Evolutionary conservation across 1,140 invertebrate genomes (phyloP).

Genomic region (Sweltsa coloradensis): DNA sequence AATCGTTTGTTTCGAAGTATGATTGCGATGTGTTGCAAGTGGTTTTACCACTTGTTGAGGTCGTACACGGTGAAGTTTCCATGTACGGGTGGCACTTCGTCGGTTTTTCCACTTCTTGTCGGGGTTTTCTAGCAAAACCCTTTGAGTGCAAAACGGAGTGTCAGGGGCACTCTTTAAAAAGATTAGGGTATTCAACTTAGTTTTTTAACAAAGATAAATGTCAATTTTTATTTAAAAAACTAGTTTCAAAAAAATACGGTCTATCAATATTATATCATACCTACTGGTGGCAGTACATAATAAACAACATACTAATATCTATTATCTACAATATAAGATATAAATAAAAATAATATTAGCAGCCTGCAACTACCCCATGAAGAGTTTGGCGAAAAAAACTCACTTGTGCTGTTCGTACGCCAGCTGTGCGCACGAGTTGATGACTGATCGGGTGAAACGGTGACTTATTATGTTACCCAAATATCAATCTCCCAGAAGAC

Average conservation of each 20-base stretch:
- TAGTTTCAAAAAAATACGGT: no score
- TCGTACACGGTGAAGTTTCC: slow-evolving; percentile 42
- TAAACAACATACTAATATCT: no score
- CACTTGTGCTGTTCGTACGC: slow-evolving; percentile 82
- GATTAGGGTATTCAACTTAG: slow-evolving; percentile 8
- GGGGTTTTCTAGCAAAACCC: slow-evolving; percentile 56
- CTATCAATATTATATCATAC: no score
- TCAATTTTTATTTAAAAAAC: no score
- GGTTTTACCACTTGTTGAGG: slow-evolving; percentile 45
- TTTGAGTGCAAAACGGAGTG: slow-evolving; percentile 21
- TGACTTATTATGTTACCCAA: slow-evolving; percentile 48
- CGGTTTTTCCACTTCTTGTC: slow-evolving; percentile 33
- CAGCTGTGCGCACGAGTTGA: slow-evolving; percentile 77
- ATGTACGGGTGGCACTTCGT: slow-evolving; percentile 53
- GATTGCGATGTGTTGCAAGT: slow-evolving; percentile 52
- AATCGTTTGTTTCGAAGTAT: slow-evolving; percentile 55
- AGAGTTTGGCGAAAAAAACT: slow-evolving; percentile 2
- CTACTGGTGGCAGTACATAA: no score
- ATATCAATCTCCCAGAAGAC: slow-evolving; percentile 72
- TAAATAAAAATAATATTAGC: not conserved
- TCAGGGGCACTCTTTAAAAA: no score
- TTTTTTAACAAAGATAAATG: no score
- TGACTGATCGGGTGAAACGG: slow-evolving; percentile 69
- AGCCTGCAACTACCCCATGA: not conserved
- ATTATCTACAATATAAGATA: no score